Conservation (phyloP, 2,888 invertebrate species). For the Sisyra terminalis region DNA sequence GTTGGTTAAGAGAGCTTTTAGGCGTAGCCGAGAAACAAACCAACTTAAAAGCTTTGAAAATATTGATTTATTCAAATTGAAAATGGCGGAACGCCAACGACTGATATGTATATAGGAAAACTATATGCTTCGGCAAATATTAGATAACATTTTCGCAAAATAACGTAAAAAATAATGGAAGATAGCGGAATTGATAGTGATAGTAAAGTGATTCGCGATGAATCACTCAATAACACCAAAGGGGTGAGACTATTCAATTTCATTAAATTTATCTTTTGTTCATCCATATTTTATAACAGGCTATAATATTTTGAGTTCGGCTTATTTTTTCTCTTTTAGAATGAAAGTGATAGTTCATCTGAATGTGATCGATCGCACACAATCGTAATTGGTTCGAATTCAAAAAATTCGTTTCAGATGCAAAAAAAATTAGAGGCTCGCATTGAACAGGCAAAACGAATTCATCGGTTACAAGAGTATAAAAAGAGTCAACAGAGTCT, state of each 20-base stretch:
- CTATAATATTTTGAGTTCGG: too few relatives aligned
- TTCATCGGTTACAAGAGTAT: slow-evolving; percentile 25
- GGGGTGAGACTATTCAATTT: not conserved
- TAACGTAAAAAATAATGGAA: slow-evolving; percentile 23
- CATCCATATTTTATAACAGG: too few relatives aligned
- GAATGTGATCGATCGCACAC: slow-evolving; percentile 23
- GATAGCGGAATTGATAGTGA: slow-evolving; percentile 34
- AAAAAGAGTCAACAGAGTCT: slow-evolving; percentile 24
- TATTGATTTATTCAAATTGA: slow-evolving; percentile 16
- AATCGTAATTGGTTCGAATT: not conserved
- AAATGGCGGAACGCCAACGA: slow-evolving; percentile 11
- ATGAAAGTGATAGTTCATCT: slow-evolving; percentile 25
- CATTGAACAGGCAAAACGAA: slow-evolving; percentile 27
- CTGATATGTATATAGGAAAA: too few relatives aligned
- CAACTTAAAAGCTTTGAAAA: too few relatives aligned
- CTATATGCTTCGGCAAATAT: not conserved
- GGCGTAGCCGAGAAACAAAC: too few relatives aligned
- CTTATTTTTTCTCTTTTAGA: slow-evolving; percentile 14
- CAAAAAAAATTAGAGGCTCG: slow-evolving; percentile 26
- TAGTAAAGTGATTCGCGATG: not conserved
- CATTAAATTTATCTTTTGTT: not conserved
- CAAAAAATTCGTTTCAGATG: slow-evolving; percentile 18
- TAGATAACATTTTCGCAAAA: not conserved
- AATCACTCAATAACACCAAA: not conserved
- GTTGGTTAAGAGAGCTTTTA: too few relatives aligned